Evolutionary conservation across 2,113 vertebrate genomes (phyloP).

Genomic region (Phalacrocorax aristotelis): DNA sequence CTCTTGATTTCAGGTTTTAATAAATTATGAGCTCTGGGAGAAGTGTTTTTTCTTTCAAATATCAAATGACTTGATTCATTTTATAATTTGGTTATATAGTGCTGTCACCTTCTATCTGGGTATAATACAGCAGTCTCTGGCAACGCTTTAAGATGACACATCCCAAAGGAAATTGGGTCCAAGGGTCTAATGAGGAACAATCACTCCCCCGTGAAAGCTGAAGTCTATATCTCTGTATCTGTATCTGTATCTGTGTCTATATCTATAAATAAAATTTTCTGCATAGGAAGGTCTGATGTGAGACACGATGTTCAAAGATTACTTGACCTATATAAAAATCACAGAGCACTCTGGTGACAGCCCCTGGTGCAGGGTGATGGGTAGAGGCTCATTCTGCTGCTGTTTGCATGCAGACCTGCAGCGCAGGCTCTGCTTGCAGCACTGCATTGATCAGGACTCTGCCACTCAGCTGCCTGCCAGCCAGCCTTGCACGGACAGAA

Average conservation of each 20-base stretch:
- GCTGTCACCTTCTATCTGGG: not conserved
- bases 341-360: not conserved
- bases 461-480: not conserved
- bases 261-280: not conserved
- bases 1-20: conserved; percentile 56
- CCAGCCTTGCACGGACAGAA: not conserved
- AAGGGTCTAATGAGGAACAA: not conserved
- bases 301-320: not conserved
- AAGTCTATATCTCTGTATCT: not conserved
- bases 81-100: not conserved
- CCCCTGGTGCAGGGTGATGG: not conserved
- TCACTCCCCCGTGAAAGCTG: not conserved
- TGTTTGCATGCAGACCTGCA: not conserved
- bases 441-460: accelerated
- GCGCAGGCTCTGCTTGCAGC: not conserved
- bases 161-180: not conserved
- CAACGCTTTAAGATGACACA: not conserved
- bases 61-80: conserved; percentile 1
- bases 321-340: not conserved
- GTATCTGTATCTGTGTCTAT: not conserved
- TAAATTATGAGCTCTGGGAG: conserved; percentile 47
- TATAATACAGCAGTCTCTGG: not conserved
- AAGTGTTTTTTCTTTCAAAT: not conserved
- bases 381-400: not conserved
- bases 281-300: not conserved